Conservation (phyloP, 2,797 vertebrate genomes). For the Sebastolobus alascanus region DNA sequence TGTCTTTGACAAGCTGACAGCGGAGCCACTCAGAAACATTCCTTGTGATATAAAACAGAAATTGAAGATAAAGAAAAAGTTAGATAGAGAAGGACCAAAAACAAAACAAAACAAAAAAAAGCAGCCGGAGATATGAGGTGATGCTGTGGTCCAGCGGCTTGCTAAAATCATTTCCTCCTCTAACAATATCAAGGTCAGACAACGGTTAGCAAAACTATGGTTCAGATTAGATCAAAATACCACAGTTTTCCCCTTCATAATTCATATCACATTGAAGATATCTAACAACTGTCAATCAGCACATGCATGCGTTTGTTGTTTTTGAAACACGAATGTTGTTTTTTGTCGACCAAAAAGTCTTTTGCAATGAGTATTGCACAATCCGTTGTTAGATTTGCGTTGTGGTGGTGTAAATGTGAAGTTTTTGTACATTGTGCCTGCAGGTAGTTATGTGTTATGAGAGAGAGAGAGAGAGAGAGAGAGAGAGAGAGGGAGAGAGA, state of each 20-base stretch:
- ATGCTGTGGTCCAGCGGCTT: conserved; percentile 40
- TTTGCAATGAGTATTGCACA: conserved; percentile 45
- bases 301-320: conserved; percentile 45
- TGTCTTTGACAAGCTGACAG: conserved; percentile 34
- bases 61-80: conserved; percentile 14
- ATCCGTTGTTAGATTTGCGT: conserved; percentile 22
- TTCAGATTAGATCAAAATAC: conserved; percentile 60
- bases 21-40: conserved; percentile 30
- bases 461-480: conserved; percentile 18
- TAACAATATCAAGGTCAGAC: conserved; percentile 56
- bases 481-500: conserved; percentile 25
- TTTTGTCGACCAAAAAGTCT: conserved; percentile 31
- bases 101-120: conserved; percentile 30
- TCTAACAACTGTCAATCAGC: conserved; percentile 56
- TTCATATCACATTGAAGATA: conserved; percentile 53
- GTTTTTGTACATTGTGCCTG: conserved; percentile 18
- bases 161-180: conserved; percentile 52
- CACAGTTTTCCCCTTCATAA: conserved; percentile 38
- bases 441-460: conserved; percentile 29
- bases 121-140: conserved; percentile 41
- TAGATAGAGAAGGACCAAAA: conserved; percentile 31
- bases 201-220: conserved; percentile 55
- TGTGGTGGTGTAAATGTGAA: conserved; percentile 4
- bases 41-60: conserved; percentile 14
- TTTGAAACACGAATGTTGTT: conserved; percentile 61